Conservation (phyloP, 2,888 invertebrate species). For the Tipula unca region DNA sequence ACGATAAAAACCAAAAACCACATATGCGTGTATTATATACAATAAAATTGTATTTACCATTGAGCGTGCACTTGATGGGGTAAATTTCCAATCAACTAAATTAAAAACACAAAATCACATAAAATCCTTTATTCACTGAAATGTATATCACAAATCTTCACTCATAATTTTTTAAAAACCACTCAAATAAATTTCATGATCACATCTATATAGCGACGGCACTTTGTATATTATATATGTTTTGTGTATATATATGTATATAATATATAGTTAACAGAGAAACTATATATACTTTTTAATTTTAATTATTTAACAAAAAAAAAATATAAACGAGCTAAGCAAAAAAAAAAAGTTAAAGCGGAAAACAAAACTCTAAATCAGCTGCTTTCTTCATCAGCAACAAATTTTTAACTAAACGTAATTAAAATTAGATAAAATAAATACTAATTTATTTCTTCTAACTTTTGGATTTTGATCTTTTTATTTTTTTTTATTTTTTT, state of each 20-base stretch:
- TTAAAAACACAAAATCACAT: background rate
- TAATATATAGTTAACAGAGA: background rate
- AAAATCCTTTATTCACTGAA: no score
- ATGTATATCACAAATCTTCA: background rate
- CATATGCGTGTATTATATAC: background rate
- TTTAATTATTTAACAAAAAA: background rate
- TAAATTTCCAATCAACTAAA: constrained; percentile 2
- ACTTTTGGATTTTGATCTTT: background rate
- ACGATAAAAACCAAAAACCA: background rate
- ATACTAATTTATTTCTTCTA: background rate
- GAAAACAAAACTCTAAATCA: background rate
- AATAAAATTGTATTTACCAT: background rate
- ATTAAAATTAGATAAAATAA: constrained; percentile 8
- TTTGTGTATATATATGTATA: no score
- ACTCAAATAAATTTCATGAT: background rate
- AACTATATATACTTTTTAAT: background rate
- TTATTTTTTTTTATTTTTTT: background rate
- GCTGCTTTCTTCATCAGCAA: background rate
- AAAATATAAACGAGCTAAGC: background rate
- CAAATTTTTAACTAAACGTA: background rate
- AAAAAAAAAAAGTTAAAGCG: background rate
- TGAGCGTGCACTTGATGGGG: background rate
- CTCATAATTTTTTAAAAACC: background rate
- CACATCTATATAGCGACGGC: background rate
- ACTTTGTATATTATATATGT: background rate